Evolutionary conservation across 2,888 invertebrate species (phyloP).

Genomic region (Drosophila aldrichi): DNA sequence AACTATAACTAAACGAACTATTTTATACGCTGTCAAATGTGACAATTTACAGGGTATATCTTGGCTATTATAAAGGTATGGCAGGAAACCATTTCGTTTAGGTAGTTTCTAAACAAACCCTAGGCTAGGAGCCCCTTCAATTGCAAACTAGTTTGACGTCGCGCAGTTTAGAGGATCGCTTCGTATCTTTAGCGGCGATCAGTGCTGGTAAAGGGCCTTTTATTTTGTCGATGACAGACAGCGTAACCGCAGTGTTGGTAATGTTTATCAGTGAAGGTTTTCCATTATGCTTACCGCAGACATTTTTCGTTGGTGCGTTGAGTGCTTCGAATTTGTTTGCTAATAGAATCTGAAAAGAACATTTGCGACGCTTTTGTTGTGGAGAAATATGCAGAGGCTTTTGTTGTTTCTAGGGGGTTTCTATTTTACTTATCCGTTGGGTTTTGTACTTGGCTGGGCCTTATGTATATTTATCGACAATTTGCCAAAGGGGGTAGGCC

Average conservation of each 20-base stretch:
- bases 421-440: slow-evolving; percentile 14
- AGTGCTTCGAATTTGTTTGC: slow-evolving; percentile 71
- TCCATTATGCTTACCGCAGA: slow-evolving; percentile 28
- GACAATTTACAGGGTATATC: slow-evolving; percentile 8
- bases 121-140: not conserved
- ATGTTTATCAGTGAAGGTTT: slow-evolving; percentile 16
- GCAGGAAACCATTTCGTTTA: not conserved
- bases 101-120: not conserved
- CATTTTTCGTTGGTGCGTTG: slow-evolving; percentile 27
- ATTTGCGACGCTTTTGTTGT: slow-evolving; percentile 64
- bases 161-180: slow-evolving; percentile 47
- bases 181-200: slow-evolving; percentile 49
- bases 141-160: slow-evolving; percentile 28
- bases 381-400: slow-evolving; percentile 41
- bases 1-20: too few relatives aligned
- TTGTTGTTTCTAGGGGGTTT: slow-evolving; percentile 37
- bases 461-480: slow-evolving; percentile 69
- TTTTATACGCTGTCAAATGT: too few relatives aligned
- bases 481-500: slow-evolving; percentile 51
- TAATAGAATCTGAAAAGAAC: slow-evolving; percentile 77
- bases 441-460: slow-evolving; percentile 47
- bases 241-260: slow-evolving; percentile 53
- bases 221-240: not conserved
- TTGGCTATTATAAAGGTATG: not conserved
- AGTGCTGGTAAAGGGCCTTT: slow-evolving; percentile 31